Evolutionary conservation across 2,888 invertebrate genomes (phyloP).

Genomic region (Drosophila differens): DNA sequence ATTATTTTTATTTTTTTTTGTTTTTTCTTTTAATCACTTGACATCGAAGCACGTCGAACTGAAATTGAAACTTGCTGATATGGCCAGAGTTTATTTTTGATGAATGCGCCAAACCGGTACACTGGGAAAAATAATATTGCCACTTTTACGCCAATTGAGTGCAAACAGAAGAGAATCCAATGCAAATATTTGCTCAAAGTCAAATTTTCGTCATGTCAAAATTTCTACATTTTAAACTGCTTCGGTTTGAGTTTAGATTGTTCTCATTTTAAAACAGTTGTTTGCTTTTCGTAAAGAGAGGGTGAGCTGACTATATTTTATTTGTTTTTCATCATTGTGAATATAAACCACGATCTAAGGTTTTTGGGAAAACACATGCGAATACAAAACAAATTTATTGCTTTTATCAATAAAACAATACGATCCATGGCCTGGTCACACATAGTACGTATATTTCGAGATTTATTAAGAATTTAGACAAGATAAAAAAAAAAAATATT

Average conservation of each 20-base stretch:
- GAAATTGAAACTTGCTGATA: constrained; percentile 57
- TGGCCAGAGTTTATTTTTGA: constrained; percentile 38
- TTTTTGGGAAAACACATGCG: no score
- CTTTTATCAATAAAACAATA: background rate
- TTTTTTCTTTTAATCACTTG: constrained; percentile 43
- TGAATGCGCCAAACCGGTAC: constrained; percentile 35
- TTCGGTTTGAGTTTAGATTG: background rate
- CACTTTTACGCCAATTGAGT: background rate
- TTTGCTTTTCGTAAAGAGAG: background rate
- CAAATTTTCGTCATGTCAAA: background rate
- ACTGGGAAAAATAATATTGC: background rate
- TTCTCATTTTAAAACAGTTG: background rate
- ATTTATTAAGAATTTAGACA: no score
- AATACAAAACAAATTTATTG: background rate
- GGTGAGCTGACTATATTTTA: background rate
- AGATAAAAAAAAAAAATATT: no score
- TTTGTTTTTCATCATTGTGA: background rate
- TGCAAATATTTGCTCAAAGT: background rate
- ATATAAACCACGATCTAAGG: background rate
- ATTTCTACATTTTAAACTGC: background rate
- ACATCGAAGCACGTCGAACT: constrained; percentile 23
- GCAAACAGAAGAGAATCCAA: background rate
- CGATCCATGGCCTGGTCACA: background rate
- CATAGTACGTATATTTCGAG: no score
- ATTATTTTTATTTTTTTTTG: background rate